phyloP scores from a whole-genome alignment of 2,888 invertebrate genomes.

The Drosophila ustulata region DNA sequence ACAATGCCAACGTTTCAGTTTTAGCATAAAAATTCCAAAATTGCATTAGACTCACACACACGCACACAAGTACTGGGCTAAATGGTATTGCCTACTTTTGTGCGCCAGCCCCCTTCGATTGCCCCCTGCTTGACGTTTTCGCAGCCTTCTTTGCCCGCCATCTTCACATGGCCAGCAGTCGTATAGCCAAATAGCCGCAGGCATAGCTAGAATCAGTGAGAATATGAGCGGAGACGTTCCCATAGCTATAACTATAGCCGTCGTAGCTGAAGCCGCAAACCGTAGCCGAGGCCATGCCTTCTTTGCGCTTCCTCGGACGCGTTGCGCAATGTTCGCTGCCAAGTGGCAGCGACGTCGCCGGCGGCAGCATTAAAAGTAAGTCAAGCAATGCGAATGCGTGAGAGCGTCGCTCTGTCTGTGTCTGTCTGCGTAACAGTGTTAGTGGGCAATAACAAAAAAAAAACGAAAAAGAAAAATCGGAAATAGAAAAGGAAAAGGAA shows the following conservation, averaged over 20 bases:
- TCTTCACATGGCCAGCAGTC: conserved; percentile 22
- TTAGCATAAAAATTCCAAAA: conserved; percentile 22
- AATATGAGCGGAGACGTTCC: conserved; percentile 3
- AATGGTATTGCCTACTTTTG: conserved; percentile 72
- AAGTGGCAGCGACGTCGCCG: conserved; percentile 59
- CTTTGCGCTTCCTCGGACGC: conserved; percentile 42
- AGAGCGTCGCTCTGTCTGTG: conserved; percentile 30
- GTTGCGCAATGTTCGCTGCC: conserved; percentile 72
- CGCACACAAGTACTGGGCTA: conserved; percentile 3
- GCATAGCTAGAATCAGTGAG: conserved; percentile 4
- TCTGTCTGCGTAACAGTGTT: conserved; percentile 27
- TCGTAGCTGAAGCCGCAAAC: conserved; percentile 3
- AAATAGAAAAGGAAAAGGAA: neutral
- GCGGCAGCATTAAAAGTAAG: conserved; percentile 67
- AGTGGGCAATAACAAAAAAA: conserved; percentile 23
- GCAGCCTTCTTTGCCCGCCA: conserved; percentile 13
- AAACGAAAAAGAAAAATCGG: neutral
- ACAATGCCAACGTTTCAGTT: conserved; percentile 4
- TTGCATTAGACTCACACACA: conserved; percentile 18
- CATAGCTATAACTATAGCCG: conserved; percentile 19
- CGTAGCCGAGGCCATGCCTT: conserved; percentile 46
- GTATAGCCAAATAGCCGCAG: conserved; percentile 38
- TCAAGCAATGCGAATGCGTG: conserved; percentile 64
- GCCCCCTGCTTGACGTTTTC: conserved; percentile 42
- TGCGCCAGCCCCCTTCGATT: conserved; percentile 49